phyloP scores from a whole-genome alignment of 2,797 vertebrate species.

The Clarias fuscus region DNA sequence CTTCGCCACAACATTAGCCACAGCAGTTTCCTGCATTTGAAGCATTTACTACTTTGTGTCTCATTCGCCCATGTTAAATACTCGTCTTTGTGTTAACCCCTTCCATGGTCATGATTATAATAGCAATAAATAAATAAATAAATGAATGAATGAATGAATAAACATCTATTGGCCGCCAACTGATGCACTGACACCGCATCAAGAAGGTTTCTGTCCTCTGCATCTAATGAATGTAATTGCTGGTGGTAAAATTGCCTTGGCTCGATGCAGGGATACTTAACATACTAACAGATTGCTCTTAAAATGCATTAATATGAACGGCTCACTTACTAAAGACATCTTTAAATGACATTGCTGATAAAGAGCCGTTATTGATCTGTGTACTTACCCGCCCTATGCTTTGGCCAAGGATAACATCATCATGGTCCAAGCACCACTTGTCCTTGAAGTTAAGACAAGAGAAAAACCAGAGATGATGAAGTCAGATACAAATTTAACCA shows the following conservation, averaged over 20 bases:
- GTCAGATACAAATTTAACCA: background rate
- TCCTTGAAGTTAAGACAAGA: constrained; percentile 73
- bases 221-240: constrained; percentile 20
- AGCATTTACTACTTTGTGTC: background rate
- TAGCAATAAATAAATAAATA: no score
- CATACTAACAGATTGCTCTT: background rate
- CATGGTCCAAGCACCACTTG: constrained; percentile 93
- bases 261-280: constrained; percentile 9
- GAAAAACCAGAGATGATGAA: background rate
- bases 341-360: constrained; percentile 3
- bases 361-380: background rate
- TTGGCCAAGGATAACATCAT: constrained; percentile 87
- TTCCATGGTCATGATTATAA: background rate
- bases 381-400: constrained; percentile 88
- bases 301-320: background rate
- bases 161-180: background rate
- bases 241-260: constrained; percentile 7
- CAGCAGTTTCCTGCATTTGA: background rate
- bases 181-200: background rate
- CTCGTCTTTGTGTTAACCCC: no score
- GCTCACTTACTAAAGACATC: constrained; percentile 11
- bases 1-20: background rate
- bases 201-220: background rate
- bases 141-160: background rate
- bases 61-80: background rate